Evolutionary conservation across 2,797 vertebrate genomes (phyloP), one percentile per base, ranked within the genome.

Genomic region (Gymnothorax reevesii): DNA sequence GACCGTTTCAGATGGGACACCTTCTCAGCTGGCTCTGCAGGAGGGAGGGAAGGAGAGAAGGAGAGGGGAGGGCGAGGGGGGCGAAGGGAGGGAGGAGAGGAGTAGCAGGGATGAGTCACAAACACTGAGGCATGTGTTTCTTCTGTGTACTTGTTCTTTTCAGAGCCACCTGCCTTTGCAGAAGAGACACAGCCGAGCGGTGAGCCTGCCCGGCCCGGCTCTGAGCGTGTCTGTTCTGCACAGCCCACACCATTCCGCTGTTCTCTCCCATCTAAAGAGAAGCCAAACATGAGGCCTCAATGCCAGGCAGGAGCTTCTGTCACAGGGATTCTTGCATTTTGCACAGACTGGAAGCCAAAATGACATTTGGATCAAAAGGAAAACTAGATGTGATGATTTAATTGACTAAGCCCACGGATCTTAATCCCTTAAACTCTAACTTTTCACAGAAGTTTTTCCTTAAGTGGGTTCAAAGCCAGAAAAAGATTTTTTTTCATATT

Each of bases 131-230:
- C 69, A 1, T 71, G n/a, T 12, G 27, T 71, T n/a, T 8, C 25
- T 27, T 33, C 69, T 55, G 57, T 8, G 49, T 87, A 42, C 83
- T 10, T 83, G 10, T 0, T 12, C 84, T 79, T 69, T 79, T 86
- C 84, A 15, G 12, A 17, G 71, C 13, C 27, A 15, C 71, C 33
- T 7, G 73, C 42, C 27, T 12, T 52, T 27, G 27, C 33, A 52
- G 73, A 49, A 77, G 73, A 7, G 27, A 1, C 8, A 49, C 73
- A 52, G 73, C 73, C 20, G 73, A 1, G 13, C 49, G 73, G 12
- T 9, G 13, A 77, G 13, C 49, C 33, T 77, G 33, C 73, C 6
- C 13, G 73, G 71, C 27, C 12, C 27, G 3, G 10, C n/a, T 6
- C 25, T 13, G 71, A 12, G 15, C 6, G 42, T 17, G 22, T 25